These are phyloP conservation scores for Axinella damicornis DNA, from an alignment of 37 sponge, comb jelly and placozoan species.

Conservation along the genomic window DNA sequence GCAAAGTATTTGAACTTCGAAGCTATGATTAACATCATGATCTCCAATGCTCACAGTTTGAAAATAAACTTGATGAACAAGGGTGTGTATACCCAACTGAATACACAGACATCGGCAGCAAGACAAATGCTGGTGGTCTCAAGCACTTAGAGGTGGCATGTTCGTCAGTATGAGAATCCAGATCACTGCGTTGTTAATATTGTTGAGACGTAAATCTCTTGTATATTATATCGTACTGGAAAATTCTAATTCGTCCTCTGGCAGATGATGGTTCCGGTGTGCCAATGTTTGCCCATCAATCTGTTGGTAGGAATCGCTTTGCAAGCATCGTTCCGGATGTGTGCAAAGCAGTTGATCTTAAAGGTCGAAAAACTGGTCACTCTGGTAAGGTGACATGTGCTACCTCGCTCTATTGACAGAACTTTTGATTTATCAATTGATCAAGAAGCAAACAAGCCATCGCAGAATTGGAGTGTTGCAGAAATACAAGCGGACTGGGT, in stretches of 20 bases:
- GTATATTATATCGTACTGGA: background rate
- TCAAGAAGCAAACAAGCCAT: slow-evolving; percentile 28
- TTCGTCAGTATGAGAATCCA: slow-evolving; percentile 29
- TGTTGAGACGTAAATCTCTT: slow-evolving; percentile 3
- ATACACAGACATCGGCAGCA: slow-evolving; percentile 30
- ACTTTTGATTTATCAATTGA: slow-evolving; percentile 13
- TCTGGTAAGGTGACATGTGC: slow-evolving; percentile 38
- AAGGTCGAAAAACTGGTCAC: slow-evolving; percentile 26
- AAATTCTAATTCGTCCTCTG: slow-evolving; percentile 35
- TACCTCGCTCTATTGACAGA: slow-evolving; percentile 14
- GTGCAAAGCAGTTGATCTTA: slow-evolving; percentile 40
- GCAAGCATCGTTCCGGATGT: slow-evolving; percentile 20
- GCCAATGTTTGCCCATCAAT: slow-evolving; percentile 16
- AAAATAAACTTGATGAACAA: slow-evolving; percentile 26
- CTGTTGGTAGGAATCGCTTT: slow-evolving; percentile 26
- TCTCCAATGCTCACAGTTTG: slow-evolving; percentile 20
- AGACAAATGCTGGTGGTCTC: slow-evolving; percentile 52
- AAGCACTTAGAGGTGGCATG: slow-evolving; percentile 26
- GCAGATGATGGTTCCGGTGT: slow-evolving; percentile 19
- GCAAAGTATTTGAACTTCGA: slow-evolving; percentile 34
- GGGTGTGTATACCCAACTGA: slow-evolving; percentile 24
- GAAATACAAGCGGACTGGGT: slow-evolving; percentile 36
- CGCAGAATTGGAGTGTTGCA: slow-evolving; percentile 23
- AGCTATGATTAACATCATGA: slow-evolving; percentile 38
- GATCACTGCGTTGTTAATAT: slow-evolving; percentile 46